Evolutionary conservation across 2,113 vertebrate species (phyloP), one percentile per base, ranked within the genome.

Genomic region (Thamnaconus septentrionalis): DNA sequence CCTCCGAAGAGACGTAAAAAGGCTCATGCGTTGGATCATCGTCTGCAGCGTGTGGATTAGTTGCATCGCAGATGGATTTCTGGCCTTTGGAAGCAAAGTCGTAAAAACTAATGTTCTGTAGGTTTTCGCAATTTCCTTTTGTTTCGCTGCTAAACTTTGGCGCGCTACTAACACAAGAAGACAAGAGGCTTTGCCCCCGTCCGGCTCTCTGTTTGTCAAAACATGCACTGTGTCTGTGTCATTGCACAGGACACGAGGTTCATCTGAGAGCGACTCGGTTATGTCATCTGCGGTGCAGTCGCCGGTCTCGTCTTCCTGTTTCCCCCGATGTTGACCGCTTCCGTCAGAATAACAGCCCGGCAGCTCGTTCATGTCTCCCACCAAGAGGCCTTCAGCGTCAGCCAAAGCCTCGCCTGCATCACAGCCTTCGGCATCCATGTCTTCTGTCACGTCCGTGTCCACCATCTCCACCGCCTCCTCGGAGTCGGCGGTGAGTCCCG

Each of bases 401-500:
- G 87, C 90, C 53, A 90, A 71, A 0, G 87, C 89, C 73, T 91
- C 89, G 3, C 87, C 88, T 0, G 71, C 86, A 6, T 89, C 86
- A 47, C 72, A 90, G 31, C 74, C 78, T 7, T 87, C 89, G 11
- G 80, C 66, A 3, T 85, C 78, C 64, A 82, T 85, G 66, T 85
- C 79, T 61, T 85, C 86, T 0, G 64, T 71, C 56, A 80, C 53
- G 49, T 74, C 82, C 4, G 83, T 77, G 67, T 75, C 75, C n/a
- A 51, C 79, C 1, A 73, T 71, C 50, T 88, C 88, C 56, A 71
- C n/a, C 0, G 48, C 39, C 2, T 83, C 82, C 59, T 79, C 76
- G 0, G 70, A 83, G 72, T 90, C 56, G 0, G 60, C 61, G 9
- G 60, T 83, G 51, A 87, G 85, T 69, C 59, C 73, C 46, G 83